A percentile compares a stretch with the other conserved stretches of the same genome.
These are phyloP conservation scores for Psilopsiagon aurifrons DNA, from an alignment of 2,113 vertebrate species.

Conservation along the genomic window DNA sequence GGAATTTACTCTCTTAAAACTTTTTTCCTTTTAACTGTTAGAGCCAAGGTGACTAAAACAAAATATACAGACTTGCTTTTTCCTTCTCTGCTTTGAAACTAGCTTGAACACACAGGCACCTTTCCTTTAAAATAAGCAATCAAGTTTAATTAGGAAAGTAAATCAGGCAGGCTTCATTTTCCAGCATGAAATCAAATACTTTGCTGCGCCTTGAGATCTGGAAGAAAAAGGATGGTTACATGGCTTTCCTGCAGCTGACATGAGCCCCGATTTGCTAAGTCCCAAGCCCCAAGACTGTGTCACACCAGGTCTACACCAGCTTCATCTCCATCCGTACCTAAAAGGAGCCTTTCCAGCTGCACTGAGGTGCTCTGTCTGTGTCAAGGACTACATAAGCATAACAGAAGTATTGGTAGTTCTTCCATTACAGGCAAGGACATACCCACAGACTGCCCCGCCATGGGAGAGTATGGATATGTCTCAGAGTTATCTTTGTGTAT, in stretches of 20 bases:
- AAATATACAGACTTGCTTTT: neutral
- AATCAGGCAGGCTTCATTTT: neutral
- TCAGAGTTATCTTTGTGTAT: neutral
- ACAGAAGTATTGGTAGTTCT: neutral
- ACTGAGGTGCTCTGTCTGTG: neutral
- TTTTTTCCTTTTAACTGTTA: neutral
- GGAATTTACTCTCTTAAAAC: neutral
- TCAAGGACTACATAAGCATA: fast-evolving
- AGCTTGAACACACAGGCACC: neutral
- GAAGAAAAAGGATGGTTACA: neutral
- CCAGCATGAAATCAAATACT: neutral
- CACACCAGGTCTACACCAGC: neutral
- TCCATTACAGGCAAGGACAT: neutral
- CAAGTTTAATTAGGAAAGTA: neutral
- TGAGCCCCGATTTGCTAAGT: neutral
- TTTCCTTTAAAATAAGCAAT: neutral
- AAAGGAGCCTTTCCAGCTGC: neutral
- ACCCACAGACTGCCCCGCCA: fast-evolving
- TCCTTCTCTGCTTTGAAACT: neutral
- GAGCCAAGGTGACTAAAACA: neutral
- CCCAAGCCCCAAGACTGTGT: neutral
- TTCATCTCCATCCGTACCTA: neutral
- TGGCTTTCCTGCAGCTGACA: neutral
- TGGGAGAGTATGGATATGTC: neutral
- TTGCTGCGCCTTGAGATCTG: neutral